Percentiles rank a stretch among this genome's conserved stretches.
Conservation (phyloP, 2,888 invertebrate genomes). For the Caenorhabditis angaria region DNA sequence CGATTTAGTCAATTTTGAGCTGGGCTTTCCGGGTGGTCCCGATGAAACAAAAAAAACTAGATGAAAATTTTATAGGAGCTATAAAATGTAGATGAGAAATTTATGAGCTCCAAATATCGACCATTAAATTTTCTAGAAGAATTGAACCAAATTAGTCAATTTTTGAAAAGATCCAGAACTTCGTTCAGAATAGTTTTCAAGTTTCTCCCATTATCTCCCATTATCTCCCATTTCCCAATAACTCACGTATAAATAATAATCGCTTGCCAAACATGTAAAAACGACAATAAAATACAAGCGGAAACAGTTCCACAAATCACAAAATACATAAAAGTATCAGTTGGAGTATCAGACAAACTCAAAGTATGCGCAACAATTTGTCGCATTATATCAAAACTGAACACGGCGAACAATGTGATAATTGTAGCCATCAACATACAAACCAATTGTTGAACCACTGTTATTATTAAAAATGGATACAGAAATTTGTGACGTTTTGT, state of each 20-base stretch:
- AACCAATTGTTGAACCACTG: slow-evolving; percentile 66
- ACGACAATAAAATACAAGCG: slow-evolving; percentile 59
- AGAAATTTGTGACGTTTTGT: slow-evolving; percentile 66
- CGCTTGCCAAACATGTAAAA: slow-evolving; percentile 65
- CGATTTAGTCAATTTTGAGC: no score
- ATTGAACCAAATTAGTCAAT: no score
- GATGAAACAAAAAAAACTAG: no score
- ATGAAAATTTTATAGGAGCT: no score
- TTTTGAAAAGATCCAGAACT: no score
- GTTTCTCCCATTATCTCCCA: no score
- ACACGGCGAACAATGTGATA: slow-evolving; percentile 58
- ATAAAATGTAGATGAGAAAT: no score
- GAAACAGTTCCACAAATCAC: slow-evolving; percentile 59
- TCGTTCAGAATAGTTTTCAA: no score
- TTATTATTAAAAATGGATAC: slow-evolving; percentile 68
- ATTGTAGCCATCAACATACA: slow-evolving; percentile 66
- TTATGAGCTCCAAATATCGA: no score
- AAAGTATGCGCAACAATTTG: slow-evolving; percentile 62
- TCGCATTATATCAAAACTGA: slow-evolving; percentile 61
- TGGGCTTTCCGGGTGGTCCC: no score
- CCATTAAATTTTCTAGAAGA: no score
- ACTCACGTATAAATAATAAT: slow-evolving; percentile 63
- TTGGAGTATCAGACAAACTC: slow-evolving; percentile 44
- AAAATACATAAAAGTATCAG: slow-evolving; percentile 31
- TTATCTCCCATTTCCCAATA: no score